Percentiles rank a stretch among this genome's conserved stretches.
Evolutionary conservation across 2,888 invertebrate genomes (phyloP).

Genomic region (Brachyptera putata): DNA sequence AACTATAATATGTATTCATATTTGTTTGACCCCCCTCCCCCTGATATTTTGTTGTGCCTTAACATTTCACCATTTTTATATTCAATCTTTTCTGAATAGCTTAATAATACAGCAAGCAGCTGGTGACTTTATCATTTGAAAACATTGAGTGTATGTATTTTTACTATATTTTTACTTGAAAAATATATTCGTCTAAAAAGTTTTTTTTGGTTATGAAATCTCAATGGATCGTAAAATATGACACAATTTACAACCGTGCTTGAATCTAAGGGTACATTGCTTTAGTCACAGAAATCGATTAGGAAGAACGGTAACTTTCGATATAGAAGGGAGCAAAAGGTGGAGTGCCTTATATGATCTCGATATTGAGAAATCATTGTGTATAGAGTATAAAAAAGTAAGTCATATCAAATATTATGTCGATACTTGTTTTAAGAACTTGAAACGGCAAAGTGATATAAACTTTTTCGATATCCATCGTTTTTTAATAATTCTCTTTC

Average conservation of each 20-base stretch:
- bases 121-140: slow-evolving; percentile 26
- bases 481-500: too few relatives aligned
- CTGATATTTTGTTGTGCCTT: not conserved
- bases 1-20: too few relatives aligned
- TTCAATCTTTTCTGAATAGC: slow-evolving; percentile 18
- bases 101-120: slow-evolving; percentile 24
- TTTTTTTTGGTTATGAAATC: slow-evolving; percentile 30
- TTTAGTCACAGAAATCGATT: slow-evolving; percentile 22
- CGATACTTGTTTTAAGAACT: not conserved
- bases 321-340: not conserved
- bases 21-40: too few relatives aligned
- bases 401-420: not conserved
- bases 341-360: not conserved
- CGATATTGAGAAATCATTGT: not conserved
- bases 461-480: too few relatives aligned
- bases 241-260: slow-evolving; percentile 28
- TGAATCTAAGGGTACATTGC: slow-evolving; percentile 12
- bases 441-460: too few relatives aligned
- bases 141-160: slow-evolving; percentile 3
- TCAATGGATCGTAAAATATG: slow-evolving; percentile 32
- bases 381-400: not conserved
- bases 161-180: slow-evolving; percentile 18
- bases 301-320: slow-evolving; percentile 22
- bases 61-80: slow-evolving; percentile 3
- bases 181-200: slow-evolving; percentile 2